Evolutionary conservation across 1,140 invertebrate genomes (phyloP).

Genomic region (Drosophila sulfurigaster): DNA sequence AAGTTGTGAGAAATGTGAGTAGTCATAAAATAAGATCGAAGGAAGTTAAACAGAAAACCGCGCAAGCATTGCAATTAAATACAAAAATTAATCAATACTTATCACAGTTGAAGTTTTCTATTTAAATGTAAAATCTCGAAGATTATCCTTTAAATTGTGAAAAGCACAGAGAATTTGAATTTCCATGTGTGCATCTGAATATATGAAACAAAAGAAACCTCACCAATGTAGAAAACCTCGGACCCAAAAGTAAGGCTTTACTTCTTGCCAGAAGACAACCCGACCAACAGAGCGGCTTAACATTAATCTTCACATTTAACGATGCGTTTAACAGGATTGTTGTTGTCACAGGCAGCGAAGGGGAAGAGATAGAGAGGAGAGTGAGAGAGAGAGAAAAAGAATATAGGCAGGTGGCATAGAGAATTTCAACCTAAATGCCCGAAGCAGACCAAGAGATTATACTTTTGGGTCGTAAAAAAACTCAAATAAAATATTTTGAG

Average conservation of each 20-base stretch:
- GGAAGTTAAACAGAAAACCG: neutral
- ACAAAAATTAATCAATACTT: neutral
- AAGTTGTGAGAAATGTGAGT: neutral
- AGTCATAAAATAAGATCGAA: neutral
- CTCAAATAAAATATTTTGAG: slow-evolving; percentile 16
- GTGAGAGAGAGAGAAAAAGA: neutral
- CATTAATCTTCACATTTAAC: slow-evolving; percentile 61
- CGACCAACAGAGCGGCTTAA: slow-evolving; percentile 34
- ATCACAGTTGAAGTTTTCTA: neutral
- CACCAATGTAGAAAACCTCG: slow-evolving; percentile 26
- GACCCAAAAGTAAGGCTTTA: neutral
- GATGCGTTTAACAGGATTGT: slow-evolving; percentile 62
- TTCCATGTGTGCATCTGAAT: neutral
- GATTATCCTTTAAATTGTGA: neutral
- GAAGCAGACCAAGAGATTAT: slow-evolving; percentile 7
- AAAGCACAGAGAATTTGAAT: neutral
- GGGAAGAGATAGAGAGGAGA: neutral
- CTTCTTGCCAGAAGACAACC: slow-evolving; percentile 6
- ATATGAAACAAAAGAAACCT: slow-evolving; percentile 34
- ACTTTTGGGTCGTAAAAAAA: slow-evolving; percentile 15
- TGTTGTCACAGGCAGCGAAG: slow-evolving; percentile 23
- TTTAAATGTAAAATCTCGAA: neutral
- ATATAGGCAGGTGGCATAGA: slow-evolving; percentile 42
- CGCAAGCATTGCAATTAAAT: neutral
- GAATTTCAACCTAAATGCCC: neutral